These are phyloP conservation scores for Tipula helvola DNA, from an alignment of 2,888 invertebrate species.

Conservation along the genomic window DNA sequence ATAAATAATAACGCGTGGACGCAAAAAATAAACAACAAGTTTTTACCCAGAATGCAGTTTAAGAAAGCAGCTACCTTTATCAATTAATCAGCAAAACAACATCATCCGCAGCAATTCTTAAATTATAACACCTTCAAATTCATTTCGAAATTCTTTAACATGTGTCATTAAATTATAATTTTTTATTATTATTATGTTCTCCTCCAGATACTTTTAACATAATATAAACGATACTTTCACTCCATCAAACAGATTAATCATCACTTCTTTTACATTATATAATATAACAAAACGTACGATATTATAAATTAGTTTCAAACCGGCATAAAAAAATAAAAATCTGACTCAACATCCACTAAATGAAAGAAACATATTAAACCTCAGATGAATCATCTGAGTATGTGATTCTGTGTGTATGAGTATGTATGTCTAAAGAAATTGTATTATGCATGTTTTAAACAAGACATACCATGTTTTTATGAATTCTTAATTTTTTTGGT, in stretches of 20 bases:
- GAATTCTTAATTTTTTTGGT: conserved; percentile 4
- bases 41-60: not conserved
- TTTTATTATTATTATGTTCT: not conserved
- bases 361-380: not conserved
- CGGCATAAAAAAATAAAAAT: not conserved
- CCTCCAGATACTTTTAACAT: not conserved
- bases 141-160: not conserved
- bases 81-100: not conserved
- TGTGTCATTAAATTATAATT: not conserved
- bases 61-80: not conserved
- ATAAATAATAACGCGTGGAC: not conserved
- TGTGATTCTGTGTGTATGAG: not conserved
- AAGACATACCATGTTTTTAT: not conserved
- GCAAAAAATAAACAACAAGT: not conserved
- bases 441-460: not conserved
- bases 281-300: not conserved
- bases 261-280: not conserved
- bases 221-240: not conserved
- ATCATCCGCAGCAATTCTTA: not conserved
- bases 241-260: not conserved
- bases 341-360: not conserved
- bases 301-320: not conserved
- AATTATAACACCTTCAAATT: not conserved
- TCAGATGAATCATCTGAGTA: not conserved
- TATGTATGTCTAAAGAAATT: not conserved